Conservation (phyloP, 2,797 vertebrate genomes). For the Carduelis carduelis region DNA sequence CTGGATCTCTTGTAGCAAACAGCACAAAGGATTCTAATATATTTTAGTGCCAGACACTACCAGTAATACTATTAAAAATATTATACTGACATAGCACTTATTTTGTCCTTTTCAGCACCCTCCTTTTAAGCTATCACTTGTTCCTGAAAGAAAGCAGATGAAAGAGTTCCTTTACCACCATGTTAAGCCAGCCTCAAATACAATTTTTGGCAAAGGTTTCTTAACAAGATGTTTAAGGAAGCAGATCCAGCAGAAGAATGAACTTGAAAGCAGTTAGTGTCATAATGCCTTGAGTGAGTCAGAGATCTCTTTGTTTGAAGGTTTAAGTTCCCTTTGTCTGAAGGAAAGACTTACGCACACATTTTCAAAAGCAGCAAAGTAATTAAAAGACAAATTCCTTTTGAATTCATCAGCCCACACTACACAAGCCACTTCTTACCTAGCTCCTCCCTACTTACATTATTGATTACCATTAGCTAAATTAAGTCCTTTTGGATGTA, state of each 20-base stretch:
- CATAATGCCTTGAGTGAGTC: neutral
- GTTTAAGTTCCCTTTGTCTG: neutral
- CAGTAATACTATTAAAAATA: neutral
- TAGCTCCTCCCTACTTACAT: neutral
- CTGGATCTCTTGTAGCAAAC: neutral
- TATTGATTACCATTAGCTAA: neutral
- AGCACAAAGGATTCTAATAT: neutral
- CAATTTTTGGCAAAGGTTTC: neutral
- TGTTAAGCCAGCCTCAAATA: neutral
- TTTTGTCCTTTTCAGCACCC: neutral
- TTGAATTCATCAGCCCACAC: neutral
- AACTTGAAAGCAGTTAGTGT: constrained; percentile 20
- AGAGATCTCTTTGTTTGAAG: constrained; percentile 16
- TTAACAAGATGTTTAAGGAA: neutral
- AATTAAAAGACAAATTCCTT: constrained; percentile 7
- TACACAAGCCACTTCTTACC: neutral
- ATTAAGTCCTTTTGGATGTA: neutral
- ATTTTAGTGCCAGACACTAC: neutral
- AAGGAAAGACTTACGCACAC: neutral
- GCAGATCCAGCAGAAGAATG: constrained; percentile 11
- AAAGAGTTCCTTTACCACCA: constrained; percentile 25
- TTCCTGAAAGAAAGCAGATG: constrained; percentile 17
- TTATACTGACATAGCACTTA: neutral
- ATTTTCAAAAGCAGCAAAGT: constrained; percentile 4
- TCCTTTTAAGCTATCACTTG: constrained; percentile 14